phyloP scores from a whole-genome alignment of 2,888 invertebrate genomes.

The Heliconius cydno region DNA sequence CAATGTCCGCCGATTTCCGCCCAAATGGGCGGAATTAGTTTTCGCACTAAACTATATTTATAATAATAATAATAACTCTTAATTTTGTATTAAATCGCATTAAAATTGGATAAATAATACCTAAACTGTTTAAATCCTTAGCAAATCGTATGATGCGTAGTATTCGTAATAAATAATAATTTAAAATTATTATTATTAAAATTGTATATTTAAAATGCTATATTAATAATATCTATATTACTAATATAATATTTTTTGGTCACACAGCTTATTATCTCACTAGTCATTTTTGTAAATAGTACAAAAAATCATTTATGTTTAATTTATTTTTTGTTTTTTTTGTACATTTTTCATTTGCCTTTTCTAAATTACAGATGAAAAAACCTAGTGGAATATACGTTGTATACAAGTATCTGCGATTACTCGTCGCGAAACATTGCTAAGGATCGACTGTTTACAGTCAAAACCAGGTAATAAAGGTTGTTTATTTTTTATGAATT shows the following conservation, averaged over 20 bases:
- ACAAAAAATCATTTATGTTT: background rate
- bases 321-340: background rate
- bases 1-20: no score
- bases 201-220: background rate
- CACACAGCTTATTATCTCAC: slow-evolving; percentile 17
- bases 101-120: background rate
- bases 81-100: background rate
- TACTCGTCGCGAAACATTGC: slow-evolving; percentile 56
- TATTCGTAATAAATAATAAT: slow-evolving; percentile 24
- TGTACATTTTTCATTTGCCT: slow-evolving; percentile 42
- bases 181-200: slow-evolving; percentile 9
- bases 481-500: background rate
- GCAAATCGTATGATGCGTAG: slow-evolving; percentile 9
- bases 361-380: slow-evolving; percentile 67
- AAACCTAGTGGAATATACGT: slow-evolving; percentile 55
- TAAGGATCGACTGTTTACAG: slow-evolving; percentile 43
- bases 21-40: no score
- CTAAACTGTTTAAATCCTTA: slow-evolving; percentile 14
- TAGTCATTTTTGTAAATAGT: slow-evolving; percentile 9
- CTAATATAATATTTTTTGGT: slow-evolving; percentile 2
- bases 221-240: slow-evolving; percentile 1
- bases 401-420: slow-evolving; percentile 60
- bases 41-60: no score
- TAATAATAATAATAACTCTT: no score
- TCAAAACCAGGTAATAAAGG: slow-evolving; percentile 36